These are phyloP conservation scores for Entelurus aequoreus DNA, from an alignment of 2,113 vertebrate genomes.

Conservation along the genomic window DNA sequence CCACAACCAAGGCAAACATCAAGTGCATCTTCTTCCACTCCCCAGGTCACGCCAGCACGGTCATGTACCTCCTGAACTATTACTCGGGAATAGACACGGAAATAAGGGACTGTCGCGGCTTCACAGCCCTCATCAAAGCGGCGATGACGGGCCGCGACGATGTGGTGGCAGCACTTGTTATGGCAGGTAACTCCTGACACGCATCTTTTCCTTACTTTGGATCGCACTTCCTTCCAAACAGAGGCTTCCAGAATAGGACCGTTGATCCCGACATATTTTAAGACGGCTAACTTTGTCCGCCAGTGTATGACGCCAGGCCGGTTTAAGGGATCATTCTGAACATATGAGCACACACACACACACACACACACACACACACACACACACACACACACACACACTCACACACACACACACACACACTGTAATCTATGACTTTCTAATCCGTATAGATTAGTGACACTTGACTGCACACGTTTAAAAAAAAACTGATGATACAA, in stretches of 20 bases:
- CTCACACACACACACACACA: constrained; percentile 19
- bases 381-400: constrained; percentile 1
- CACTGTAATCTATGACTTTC: constrained; percentile 47
- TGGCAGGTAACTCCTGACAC: constrained; percentile 74
- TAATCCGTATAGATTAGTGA: constrained; percentile 34
- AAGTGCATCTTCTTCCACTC: not conserved
- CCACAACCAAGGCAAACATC: too few species aligned
- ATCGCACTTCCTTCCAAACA: constrained; percentile 24
- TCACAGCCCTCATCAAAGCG: constrained; percentile 87
- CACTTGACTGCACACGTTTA: constrained; percentile 2
- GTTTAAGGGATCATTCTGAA: constrained; percentile 49
- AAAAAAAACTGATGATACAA: not conserved
- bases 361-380: not conserved
- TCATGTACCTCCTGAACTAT: constrained; percentile 84
- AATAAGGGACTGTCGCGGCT: constrained; percentile 74
- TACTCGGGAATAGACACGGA: constrained; percentile 74
- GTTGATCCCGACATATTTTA: constrained; percentile 35
- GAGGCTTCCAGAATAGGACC: constrained; percentile 23
- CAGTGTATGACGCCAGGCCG: constrained; percentile 22
- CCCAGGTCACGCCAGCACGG: constrained; percentile 75
- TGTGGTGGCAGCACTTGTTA: constrained; percentile 74
- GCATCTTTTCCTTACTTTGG: constrained; percentile 4
- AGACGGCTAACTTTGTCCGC: constrained; percentile 4
- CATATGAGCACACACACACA: constrained; percentile 23
- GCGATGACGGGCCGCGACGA: constrained; percentile 74